phyloP scores from a whole-genome alignment of 2,888 invertebrate genomes.

The Malthinus flaveolus region DNA sequence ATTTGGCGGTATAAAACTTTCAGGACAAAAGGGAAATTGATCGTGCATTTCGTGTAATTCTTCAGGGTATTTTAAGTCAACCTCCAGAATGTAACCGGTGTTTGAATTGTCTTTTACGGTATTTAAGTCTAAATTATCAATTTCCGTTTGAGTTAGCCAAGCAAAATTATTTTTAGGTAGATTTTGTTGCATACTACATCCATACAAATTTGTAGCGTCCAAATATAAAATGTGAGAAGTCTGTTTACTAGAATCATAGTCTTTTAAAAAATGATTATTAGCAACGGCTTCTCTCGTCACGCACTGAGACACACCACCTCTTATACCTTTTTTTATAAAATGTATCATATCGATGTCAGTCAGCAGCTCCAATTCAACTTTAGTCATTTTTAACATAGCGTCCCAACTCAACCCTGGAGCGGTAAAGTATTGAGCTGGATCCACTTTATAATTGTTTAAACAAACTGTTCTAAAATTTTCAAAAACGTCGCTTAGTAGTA shows the following conservation, averaged over 20 bases:
- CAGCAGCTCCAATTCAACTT: no score
- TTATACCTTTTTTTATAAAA: no score
- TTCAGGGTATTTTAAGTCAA: slow-evolving; percentile 34
- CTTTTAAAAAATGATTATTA: background rate
- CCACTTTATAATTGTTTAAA: no score
- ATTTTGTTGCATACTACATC: background rate
- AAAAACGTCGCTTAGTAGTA: background rate
- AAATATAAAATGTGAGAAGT: background rate
- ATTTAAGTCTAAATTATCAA: background rate
- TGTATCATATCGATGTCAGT: no score
- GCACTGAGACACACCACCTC: no score
- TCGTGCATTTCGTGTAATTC: slow-evolving; percentile 39
- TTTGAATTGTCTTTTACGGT: background rate
- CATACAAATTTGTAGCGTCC: no score
- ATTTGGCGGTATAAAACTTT: no score
- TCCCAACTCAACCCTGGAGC: no score
- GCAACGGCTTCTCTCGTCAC: no score
- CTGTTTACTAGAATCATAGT: background rate
- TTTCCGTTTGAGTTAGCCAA: slow-evolving; percentile 4
- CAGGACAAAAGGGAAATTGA: no score
- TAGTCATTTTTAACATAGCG: no score
- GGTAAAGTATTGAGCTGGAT: no score
- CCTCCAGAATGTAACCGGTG: slow-evolving; percentile 42
- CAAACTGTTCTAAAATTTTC: background rate
- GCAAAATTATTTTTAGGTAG: background rate